These are phyloP conservation scores for Hestina assimilis DNA, from an alignment of 1,140 invertebrate genomes.

Conservation along the genomic window DNA sequence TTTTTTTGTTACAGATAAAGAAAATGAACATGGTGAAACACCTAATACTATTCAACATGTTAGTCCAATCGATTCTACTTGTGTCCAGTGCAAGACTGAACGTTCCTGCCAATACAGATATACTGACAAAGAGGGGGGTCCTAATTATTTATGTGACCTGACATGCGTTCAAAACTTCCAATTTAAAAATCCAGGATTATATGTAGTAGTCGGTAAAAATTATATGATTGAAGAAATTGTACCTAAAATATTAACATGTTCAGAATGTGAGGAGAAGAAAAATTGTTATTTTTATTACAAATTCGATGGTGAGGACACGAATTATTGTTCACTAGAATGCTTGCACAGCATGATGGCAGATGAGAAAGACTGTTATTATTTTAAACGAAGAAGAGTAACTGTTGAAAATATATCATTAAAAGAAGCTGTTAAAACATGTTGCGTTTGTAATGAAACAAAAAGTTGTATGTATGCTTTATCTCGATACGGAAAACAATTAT, in stretches of 20 bases:
- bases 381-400: slow-evolving; percentile 56
- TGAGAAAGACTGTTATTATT: slow-evolving; percentile 76
- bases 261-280: slow-evolving; percentile 71
- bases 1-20: slow-evolving; percentile 52
- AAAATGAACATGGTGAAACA: slow-evolving; percentile 53
- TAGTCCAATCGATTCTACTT: slow-evolving; percentile 47
- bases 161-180: slow-evolving; percentile 52
- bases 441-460: slow-evolving; percentile 55
- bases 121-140: slow-evolving; percentile 44
- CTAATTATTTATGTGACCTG: slow-evolving; percentile 55
- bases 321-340: slow-evolving; percentile 77
- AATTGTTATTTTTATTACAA: slow-evolving; percentile 79
- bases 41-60: slow-evolving; percentile 54
- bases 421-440: slow-evolving; percentile 49
- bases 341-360: slow-evolving; percentile 78
- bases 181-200: slow-evolving; percentile 43
- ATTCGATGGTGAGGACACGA: slow-evolving; percentile 74
- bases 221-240: slow-evolving; percentile 67
- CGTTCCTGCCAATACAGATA: slow-evolving; percentile 49
- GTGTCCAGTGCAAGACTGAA: slow-evolving; percentile 51
- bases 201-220: slow-evolving; percentile 53
- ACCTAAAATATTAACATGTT: slow-evolving; percentile 54
- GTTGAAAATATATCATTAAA: slow-evolving; percentile 50
- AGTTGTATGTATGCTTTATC: slow-evolving; percentile 47
- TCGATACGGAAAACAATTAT: slow-evolving; percentile 59